Evolutionary conservation across 2,888 invertebrate species (phyloP), one percentile per base, ranked within the genome.

Genomic region (Fissipunctia ypsillon): DNA sequence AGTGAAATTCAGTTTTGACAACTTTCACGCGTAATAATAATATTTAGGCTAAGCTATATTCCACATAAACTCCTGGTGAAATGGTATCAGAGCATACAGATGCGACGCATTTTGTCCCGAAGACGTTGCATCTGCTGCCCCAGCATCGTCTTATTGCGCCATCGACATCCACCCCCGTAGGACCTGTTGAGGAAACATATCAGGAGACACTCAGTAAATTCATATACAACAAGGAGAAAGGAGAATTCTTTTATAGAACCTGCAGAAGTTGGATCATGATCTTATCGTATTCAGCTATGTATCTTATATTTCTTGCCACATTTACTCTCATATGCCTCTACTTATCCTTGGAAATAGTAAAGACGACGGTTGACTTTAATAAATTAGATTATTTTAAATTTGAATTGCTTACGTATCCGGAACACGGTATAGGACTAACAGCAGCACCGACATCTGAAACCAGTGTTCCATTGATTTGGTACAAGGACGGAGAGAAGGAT

Each of bases 391-490:
- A 16, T 38, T 0, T 19, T 1, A 91, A 90, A 79, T 25, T 75
- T 0, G 81, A 88, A 0, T 70, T 91, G 3, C 67, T 90, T 6
- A 88, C 91, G 0, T 94, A 92, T 78, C 84, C 92, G 0, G 82
- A 89, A n/a, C 84, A 90, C 4, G 93, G 91, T 0, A 89, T 96
- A 35, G 96, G 96, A 1, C 78, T 96, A 0, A 88, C 95, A 12
- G 95, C 93, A 0, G 91, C 91, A 1, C 96, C 96, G 0, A 89
- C 93, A 3, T 88, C 93, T 3, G 90, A 91, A 54, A 77, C 88
- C 22, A 90, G 52, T 67, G 84, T 86, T 19, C 93, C 95, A 5
- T 69, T 95, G 38, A 95, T 96, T 76, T 94, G 92, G 91, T 96
- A 95, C 69, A 91, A 88, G 68, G 88, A 88, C 38, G 89, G 89